These are phyloP conservation scores for Lagopus muta DNA, from an alignment of 2,113 vertebrate species.

Conservation along the genomic window DNA sequence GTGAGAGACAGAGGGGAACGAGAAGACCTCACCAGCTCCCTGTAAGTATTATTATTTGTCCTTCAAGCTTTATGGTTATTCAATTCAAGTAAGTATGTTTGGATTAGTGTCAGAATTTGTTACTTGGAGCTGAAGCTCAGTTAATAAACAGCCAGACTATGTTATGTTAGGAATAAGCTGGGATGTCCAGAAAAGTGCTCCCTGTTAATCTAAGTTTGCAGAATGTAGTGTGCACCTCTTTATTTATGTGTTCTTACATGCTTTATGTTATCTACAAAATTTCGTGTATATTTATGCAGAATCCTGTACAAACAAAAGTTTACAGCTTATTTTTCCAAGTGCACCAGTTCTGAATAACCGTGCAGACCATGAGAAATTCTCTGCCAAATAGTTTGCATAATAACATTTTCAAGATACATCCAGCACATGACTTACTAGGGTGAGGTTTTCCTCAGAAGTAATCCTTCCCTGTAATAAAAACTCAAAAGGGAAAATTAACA, in stretches of 20 bases:
- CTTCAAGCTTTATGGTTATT: not conserved
- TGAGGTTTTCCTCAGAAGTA: not conserved
- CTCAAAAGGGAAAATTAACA: not conserved
- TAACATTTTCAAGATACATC: not conserved
- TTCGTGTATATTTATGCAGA: not conserved
- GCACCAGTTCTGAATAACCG: not conserved
- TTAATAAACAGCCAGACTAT: not conserved
- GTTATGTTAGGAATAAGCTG: not conserved
- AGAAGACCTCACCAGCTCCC: not conserved
- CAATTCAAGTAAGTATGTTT: not conserved
- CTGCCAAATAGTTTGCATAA: not conserved
- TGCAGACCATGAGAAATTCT: not conserved
- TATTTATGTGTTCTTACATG: not conserved
- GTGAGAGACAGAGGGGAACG: slow-evolving; percentile 3
- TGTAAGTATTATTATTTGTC: slow-evolving; percentile 77
- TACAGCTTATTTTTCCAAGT: not conserved
- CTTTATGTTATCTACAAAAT: not conserved
- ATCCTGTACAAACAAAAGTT: not conserved
- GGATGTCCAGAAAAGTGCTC: not conserved
- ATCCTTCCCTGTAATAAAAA: not conserved
- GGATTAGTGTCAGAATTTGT: not conserved
- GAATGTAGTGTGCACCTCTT: not conserved
- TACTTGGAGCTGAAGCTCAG: not conserved
- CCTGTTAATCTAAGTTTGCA: not conserved
- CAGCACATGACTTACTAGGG: not conserved